These are phyloP conservation scores for Beroe ovata DNA, from an alignment of 37 sponge, comb jelly and placozoan species.

Conservation along the genomic window DNA sequence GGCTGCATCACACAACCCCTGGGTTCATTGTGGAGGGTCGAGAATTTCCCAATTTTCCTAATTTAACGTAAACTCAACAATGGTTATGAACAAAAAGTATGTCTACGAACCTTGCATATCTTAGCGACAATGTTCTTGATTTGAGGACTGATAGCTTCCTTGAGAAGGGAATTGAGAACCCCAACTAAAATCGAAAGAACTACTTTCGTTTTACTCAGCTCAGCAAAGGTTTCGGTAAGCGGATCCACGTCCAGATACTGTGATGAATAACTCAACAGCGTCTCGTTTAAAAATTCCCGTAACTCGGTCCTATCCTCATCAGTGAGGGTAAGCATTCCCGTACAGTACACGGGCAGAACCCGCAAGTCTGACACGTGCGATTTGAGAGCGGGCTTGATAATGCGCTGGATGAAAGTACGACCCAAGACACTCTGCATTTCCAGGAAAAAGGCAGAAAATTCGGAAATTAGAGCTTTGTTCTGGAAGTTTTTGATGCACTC, in stretches of 20 bases:
- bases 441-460: neutral
- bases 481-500: neutral
- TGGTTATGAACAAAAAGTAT: too few relatives aligned
- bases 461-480: neutral
- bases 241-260: slow-evolving; percentile 48
- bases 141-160: slow-evolving; percentile 37
- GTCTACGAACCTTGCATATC: slow-evolving; percentile 54
- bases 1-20: slow-evolving; percentile 53
- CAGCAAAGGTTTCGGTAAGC: slow-evolving; percentile 55
- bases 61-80: too few relatives aligned
- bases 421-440: slow-evolving; percentile 17
- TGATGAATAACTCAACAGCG: neutral
- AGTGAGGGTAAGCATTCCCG: slow-evolving; percentile 8
- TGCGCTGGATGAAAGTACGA: slow-evolving; percentile 26
- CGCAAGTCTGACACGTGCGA: neutral
- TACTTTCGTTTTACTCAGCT: neutral
- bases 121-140: slow-evolving; percentile 33
- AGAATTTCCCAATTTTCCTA: too few relatives aligned
- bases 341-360: slow-evolving; percentile 26
- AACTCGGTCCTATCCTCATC: slow-evolving; percentile 33
- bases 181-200: neutral
- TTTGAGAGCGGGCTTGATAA: neutral
- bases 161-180: slow-evolving; percentile 21
- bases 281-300: neutral
- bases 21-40: neutral